Conservation (phyloP, 2,797 vertebrate species). For the Thunnus albacares region DNA sequence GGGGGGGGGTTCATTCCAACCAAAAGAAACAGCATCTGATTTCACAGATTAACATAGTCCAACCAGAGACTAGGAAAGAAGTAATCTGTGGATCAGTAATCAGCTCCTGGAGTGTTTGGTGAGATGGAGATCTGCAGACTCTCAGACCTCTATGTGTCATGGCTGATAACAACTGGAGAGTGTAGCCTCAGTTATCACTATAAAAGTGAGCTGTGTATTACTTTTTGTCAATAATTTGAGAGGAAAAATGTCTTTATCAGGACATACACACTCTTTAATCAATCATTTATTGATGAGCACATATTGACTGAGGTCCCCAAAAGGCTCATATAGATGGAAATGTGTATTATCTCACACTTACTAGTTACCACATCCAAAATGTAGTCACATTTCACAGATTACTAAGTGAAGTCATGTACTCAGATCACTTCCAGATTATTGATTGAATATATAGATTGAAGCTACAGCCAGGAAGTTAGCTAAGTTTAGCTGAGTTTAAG, state of each 20-base stretch:
- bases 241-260: slow-evolving; percentile 1
- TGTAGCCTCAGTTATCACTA: neutral
- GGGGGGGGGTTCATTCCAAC: slow-evolving; percentile 12
- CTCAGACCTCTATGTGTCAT: neutral
- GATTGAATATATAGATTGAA: neutral
- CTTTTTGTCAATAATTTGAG: neutral
- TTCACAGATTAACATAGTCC: slow-evolving; percentile 48
- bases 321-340: neutral
- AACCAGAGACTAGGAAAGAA: slow-evolving; percentile 5
- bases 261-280: neutral
- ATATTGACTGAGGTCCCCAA: no score
- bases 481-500: slow-evolving; percentile 10
- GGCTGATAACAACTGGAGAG: neutral
- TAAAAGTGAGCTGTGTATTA: neutral
- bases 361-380: neutral
- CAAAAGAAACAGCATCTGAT: slow-evolving; percentile 30
- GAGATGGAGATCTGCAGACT: neutral
- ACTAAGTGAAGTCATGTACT: neutral
- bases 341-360: neutral
- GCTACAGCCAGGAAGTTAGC: neutral
- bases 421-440: neutral
- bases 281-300: neutral
- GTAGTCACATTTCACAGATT: neutral
- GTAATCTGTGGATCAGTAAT: neutral
- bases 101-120: neutral